Conservation (phyloP, 2,888 invertebrate species). For the Lasioglossum villosulum region DNA sequence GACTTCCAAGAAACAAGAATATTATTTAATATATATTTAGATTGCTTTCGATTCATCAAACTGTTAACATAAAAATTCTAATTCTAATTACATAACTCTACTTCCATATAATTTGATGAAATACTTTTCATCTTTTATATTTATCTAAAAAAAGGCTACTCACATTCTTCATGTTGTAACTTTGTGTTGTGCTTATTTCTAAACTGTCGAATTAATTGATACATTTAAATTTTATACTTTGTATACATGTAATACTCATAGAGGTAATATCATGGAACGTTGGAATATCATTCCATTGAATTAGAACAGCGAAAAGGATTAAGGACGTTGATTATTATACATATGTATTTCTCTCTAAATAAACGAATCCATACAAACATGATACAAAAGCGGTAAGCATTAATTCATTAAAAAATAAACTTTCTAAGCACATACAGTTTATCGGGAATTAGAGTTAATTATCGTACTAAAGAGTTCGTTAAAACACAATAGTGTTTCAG, state of each 20-base stretch:
- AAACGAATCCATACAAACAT: not conserved
- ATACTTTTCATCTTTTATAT: not conserved
- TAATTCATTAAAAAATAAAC: not conserved
- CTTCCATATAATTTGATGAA: too few relatives aligned
- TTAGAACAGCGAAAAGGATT: not conserved
- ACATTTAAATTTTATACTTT: not conserved
- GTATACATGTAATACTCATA: not conserved
- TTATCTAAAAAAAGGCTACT: not conserved
- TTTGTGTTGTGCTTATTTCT: too few relatives aligned
- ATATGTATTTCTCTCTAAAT: not conserved
- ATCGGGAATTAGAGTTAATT: not conserved
- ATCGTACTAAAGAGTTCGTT: not conserved
- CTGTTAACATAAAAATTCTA: not conserved
- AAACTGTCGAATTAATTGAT: too few relatives aligned
- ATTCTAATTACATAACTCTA: not conserved
- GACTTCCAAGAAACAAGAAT: too few relatives aligned
- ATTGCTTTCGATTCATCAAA: not conserved
- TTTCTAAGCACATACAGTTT: not conserved
- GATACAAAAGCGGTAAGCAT: not conserved
- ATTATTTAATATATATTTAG: not conserved
- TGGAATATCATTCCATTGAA: not conserved
- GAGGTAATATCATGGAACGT: not conserved
- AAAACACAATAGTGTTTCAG: too few relatives aligned
- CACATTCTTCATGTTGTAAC: too few relatives aligned
- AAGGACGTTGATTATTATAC: not conserved